Evolutionary conservation across 2,797 vertebrate genomes (phyloP).

Genomic region (Sebastes itinus): DNA sequence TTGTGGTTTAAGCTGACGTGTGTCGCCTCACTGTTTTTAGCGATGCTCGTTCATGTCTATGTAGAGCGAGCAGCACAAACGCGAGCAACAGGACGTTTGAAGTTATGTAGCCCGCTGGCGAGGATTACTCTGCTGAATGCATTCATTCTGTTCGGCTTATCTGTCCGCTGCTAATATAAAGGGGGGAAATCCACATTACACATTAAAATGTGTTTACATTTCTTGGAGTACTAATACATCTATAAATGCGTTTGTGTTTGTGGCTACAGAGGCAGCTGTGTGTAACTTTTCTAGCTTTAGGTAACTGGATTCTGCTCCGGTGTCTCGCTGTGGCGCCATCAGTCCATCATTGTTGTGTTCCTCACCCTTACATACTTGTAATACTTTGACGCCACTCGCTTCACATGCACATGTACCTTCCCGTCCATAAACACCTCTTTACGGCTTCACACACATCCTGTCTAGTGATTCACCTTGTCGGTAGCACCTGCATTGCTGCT

Average conservation of each 20-base stretch:
- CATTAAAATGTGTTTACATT: no score
- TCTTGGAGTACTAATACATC: no score
- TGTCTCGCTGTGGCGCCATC: not conserved
- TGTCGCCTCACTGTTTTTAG: no score
- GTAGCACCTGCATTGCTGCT: constrained; percentile 49
- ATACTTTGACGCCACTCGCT: no score
- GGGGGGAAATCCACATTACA: not conserved
- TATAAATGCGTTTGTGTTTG: not conserved
- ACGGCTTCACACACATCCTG: not conserved
- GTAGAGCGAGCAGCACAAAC: no score
- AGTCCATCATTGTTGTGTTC: not conserved
- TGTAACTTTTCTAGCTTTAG: no score
- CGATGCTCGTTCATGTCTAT: no score
- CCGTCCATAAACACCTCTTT: no score
- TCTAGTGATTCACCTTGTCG: constrained; percentile 29
- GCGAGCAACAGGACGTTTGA: not conserved
- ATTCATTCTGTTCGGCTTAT: not conserved
- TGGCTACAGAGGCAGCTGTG: not conserved
- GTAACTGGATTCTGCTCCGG: no score
- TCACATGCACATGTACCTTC: no score
- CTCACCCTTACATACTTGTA: not conserved
- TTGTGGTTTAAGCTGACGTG: no score
- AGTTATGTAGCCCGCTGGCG: not conserved
- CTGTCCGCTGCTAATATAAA: not conserved
- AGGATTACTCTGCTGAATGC: not conserved